Evolutionary conservation across 2,888 invertebrate species (phyloP).

Genomic region (Eilema griseolum): DNA sequence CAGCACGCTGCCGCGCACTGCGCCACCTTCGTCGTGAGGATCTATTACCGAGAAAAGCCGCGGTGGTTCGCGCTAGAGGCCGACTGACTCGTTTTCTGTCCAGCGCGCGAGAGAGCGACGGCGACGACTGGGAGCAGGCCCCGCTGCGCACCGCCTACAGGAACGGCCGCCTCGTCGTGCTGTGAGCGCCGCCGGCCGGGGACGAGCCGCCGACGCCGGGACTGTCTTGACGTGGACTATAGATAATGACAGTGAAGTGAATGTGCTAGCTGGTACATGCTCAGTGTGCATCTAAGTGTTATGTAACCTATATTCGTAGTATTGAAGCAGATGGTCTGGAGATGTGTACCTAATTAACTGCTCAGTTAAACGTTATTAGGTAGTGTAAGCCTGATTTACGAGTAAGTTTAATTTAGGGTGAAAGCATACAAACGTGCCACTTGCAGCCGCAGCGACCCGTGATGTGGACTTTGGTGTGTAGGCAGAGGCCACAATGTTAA

Average conservation of each 20-base stretch:
- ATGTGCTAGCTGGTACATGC: background rate
- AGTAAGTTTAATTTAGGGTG: background rate
- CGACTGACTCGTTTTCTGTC: constrained; percentile 12
- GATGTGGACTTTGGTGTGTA: no score
- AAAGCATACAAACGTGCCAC: background rate
- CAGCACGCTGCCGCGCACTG: constrained; percentile 27
- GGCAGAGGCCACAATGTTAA: no score
- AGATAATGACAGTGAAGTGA: constrained; percentile 3
- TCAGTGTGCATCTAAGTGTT: background rate
- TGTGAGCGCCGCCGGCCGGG: constrained; percentile 37
- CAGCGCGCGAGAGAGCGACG: constrained; percentile 9
- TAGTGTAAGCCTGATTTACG: constrained; percentile 1
- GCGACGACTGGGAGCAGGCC: constrained; percentile 45
- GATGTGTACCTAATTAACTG: background rate
- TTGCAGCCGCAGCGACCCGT: no score
- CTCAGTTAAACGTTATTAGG: background rate
- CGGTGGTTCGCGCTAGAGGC: background rate
- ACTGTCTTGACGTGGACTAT: no score
- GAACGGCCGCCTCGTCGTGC: constrained; percentile 63
- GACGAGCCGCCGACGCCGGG: background rate
- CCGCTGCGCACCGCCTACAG: constrained; percentile 61
- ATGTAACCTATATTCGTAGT: no score
- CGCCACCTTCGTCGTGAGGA: constrained; percentile 42
- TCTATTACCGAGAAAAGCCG: constrained; percentile 35
- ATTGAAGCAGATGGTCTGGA: no score